Percentiles rank a stretch among this genome's conserved stretches.
phyloP scores from a whole-genome alignment of 2,888 invertebrate genomes.

The Ectropis crepuscularia region DNA sequence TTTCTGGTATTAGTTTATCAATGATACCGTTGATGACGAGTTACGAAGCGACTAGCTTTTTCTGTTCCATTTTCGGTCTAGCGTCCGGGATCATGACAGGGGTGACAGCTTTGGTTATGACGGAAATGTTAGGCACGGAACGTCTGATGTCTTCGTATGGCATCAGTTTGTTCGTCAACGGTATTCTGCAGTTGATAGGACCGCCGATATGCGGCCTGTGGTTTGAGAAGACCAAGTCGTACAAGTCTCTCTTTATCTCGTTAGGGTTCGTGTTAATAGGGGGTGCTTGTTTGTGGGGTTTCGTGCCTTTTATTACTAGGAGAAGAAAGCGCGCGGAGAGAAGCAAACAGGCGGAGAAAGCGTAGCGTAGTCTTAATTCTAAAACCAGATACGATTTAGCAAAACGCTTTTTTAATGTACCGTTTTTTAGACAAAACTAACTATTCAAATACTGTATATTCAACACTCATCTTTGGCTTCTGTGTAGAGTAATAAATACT shows the following conservation, averaged over 20 bases:
- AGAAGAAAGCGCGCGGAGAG: slow-evolving; percentile 56
- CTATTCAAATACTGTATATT: too few species aligned
- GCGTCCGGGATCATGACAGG: slow-evolving; percentile 94
- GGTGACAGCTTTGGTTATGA: slow-evolving; percentile 94
- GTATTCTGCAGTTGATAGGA: slow-evolving; percentile 91
- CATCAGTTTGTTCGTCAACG: slow-evolving; percentile 93
- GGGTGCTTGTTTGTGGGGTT: slow-evolving; percentile 90
- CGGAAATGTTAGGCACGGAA: slow-evolving; percentile 93
- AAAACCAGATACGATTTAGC: background rate
- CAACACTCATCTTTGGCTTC: too few species aligned
- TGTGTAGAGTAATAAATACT: too few species aligned
- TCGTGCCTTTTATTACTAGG: slow-evolving; percentile 88
- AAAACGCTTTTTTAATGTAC: background rate
- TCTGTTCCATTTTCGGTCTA: slow-evolving; percentile 91
- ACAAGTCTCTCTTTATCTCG: slow-evolving; percentile 89
- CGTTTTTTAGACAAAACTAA: background rate
- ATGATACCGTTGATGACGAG: slow-evolving; percentile 88
- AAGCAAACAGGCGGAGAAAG: slow-evolving; percentile 50
- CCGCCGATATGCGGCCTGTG: slow-evolving; percentile 93
- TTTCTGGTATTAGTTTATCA: slow-evolving; percentile 91
- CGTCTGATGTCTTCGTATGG: slow-evolving; percentile 94
- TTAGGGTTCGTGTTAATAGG: slow-evolving; percentile 89
- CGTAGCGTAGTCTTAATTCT: slow-evolving; percentile 47
- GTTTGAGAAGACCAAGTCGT: slow-evolving; percentile 86
- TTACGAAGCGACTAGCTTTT: slow-evolving; percentile 87